A percentile compares a stretch with the other conserved stretches of the same genome.
Conservation (phyloP, 2,113 vertebrate genomes). For the Bos javanicus region DNA sequence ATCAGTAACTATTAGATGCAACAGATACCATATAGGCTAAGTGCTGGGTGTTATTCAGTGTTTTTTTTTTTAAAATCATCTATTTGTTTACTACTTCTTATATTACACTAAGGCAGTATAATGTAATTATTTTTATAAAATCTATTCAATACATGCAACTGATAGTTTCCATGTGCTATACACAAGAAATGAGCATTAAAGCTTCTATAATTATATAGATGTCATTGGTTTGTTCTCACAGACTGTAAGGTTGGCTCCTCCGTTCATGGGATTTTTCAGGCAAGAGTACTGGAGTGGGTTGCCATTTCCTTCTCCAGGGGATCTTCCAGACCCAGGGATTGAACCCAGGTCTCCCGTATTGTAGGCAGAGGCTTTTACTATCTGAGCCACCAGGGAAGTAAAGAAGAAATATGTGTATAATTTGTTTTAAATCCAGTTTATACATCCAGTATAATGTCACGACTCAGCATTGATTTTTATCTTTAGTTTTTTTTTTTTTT, state of each 20-base stretch:
- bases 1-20: neutral
- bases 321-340: neutral
- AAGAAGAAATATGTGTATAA: neutral
- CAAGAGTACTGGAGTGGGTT: neutral
- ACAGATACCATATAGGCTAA: neutral
- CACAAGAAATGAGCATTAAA: neutral
- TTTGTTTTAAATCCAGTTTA: neutral
- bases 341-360: neutral
- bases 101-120: neutral
- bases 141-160: neutral
- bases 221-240: neutral
- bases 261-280: neutral
- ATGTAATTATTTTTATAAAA: constrained; percentile 33
- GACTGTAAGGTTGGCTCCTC: neutral
- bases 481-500: constrained; percentile 3
- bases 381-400: neutral
- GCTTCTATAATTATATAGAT: neutral
- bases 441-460: neutral
- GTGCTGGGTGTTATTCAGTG: neutral
- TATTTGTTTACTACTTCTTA: neutral
- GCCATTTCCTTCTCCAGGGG: neutral
- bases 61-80: neutral
- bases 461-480: neutral
- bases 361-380: neutral
- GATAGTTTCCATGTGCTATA: neutral